Base-by-base conservation (phyloP, 1,140 invertebrate genomes). In the Palaemon carinicauda region DNA sequence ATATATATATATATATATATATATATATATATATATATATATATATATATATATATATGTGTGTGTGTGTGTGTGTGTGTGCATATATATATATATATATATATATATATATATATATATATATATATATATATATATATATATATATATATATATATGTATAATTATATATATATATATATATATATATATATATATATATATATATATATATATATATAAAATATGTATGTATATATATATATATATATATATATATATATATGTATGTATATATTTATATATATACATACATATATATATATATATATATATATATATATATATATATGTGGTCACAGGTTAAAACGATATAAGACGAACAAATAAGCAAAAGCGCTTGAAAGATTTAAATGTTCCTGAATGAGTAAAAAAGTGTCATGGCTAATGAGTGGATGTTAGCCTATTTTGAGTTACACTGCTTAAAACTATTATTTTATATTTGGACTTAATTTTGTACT, bases 151-250 rank as follows among this genome's bases (percentile, higher is more conserved):
- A 74, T 74, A 74, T 74, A 74, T 74, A 74, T 74, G 29, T 31
- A 74, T 31, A 74, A 29, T 29, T 74, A 74, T 74, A 74, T 74
- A 74, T 74, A 74, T 74, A 74, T 74, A 29, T 29, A 74, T 74
- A 74, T 74, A 74, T 74, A 74, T 74, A 74, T 74, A 74, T 74
- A 74, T 74, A 74, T 74, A 74, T 74, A 74, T 74, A 74, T 74
- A 74, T 74, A 74, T 74, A 74, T 74, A 74, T 74, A 74, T 74
- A 74, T 74, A 74, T 74, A 74, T 74, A 74, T 74, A 74, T 74
- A 29, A 74, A 29, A 74, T 74, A 74, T 74, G 29, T 74, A 74
- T 74, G 29, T 74, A 74, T 74, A 74, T 74, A 74, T 74, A 74
- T 74, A 74, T 74, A 74, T 29, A 74, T 27, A 74, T 74, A 74